phyloP scores from a whole-genome alignment of 2,888 invertebrate species.

The Pimpla rufipes region DNA sequence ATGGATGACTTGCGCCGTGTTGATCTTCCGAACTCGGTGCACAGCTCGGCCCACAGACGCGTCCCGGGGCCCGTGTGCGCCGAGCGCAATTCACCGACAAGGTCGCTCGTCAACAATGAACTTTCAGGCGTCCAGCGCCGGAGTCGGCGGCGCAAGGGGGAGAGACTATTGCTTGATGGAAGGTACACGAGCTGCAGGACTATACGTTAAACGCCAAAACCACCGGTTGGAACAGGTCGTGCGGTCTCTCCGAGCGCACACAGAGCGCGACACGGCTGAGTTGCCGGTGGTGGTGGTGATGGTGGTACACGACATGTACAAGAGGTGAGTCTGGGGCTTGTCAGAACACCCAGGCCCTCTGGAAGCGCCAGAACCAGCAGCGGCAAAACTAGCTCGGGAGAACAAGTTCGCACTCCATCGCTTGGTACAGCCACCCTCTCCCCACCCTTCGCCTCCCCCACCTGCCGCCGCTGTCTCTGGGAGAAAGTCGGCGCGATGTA shows the following conservation, averaged over 20 bases:
- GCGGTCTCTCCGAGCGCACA: constrained; percentile 40
- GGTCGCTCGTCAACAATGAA: constrained; percentile 12
- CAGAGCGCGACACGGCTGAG: constrained; percentile 54
- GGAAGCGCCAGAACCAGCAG: constrained; percentile 62
- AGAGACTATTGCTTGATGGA: not conserved
- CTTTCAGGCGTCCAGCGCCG: constrained; percentile 10
- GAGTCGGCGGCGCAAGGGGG: not conserved
- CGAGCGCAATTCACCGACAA: constrained; percentile 12
- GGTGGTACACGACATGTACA: constrained; percentile 17
- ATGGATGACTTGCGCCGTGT: not conserved
- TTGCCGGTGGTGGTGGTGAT: constrained; percentile 51
- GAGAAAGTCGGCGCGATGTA: constrained; percentile 32
- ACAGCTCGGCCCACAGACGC: not conserved
- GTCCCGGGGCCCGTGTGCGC: not conserved
- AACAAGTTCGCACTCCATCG: constrained; percentile 51
- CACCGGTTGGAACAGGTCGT: constrained; percentile 33
- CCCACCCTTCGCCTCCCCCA: no score
- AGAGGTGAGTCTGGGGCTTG: constrained; percentile 61
- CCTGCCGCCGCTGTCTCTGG: constrained; percentile 5
- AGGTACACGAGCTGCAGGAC: not conserved
- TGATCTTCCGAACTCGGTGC: not conserved
- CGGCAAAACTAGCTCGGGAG: constrained; percentile 46
- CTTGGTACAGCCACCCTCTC: constrained; percentile 11
- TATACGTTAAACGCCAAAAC: constrained; percentile 46
- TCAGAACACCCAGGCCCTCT: constrained; percentile 38